Percentiles rank a stretch among this genome's conserved stretches.
phyloP scores from a whole-genome alignment of 2,797 vertebrate genomes.

The Xiphophorus birchmanni region DNA sequence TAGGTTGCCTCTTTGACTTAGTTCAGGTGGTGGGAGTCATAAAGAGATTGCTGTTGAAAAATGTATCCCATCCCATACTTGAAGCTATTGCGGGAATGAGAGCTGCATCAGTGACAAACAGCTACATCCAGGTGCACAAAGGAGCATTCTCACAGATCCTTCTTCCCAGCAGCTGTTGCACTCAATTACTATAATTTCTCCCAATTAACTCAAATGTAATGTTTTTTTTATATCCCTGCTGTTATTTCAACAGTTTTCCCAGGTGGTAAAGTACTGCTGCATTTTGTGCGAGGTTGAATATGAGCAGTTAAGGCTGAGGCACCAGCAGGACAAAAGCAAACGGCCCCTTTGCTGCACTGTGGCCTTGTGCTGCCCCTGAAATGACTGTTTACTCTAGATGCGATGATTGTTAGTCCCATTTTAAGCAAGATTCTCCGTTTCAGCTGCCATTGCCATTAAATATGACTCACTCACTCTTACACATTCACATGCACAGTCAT shows the following conservation, averaged over 20 bases:
- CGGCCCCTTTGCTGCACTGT: background rate
- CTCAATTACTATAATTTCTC: background rate
- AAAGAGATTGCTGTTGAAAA: background rate
- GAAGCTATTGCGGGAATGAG: background rate
- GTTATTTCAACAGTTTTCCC: background rate
- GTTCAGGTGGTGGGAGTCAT: background rate
- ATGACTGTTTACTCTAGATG: conserved; percentile 24
- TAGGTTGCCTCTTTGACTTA: background rate
- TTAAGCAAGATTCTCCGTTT: conserved; percentile 7
- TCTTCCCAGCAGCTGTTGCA: background rate
- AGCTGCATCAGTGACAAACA: background rate
- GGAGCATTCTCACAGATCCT: background rate
- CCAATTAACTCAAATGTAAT: background rate
- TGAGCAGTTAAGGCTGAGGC: background rate
- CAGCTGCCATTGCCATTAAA: conserved; percentile 12
- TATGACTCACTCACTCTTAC: conserved; percentile 33
- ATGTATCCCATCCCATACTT: background rate
- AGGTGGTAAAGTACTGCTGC: background rate
- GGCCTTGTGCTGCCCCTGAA: background rate
- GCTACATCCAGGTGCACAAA: background rate
- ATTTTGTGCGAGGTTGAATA: background rate
- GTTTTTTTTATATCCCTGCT: background rate
- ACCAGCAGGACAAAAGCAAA: conserved; percentile 7
- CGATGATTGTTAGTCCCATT: conserved; percentile 7
- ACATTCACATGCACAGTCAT: background rate